phyloP scores from a whole-genome alignment of 2,888 invertebrate genomes.

The Lasioglossum zephyrum region DNA sequence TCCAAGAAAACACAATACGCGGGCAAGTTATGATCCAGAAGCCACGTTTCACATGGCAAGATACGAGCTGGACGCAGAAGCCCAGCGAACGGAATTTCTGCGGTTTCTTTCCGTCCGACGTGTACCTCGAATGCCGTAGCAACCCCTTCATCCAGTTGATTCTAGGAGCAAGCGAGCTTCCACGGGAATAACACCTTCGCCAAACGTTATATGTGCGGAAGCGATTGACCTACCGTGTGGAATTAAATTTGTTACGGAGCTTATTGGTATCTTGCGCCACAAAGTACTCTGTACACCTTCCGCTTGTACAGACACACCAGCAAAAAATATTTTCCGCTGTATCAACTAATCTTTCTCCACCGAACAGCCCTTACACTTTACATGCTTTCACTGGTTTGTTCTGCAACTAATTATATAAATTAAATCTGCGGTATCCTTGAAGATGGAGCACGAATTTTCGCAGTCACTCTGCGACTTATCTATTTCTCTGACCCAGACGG shows the following conservation, averaged over 20 bases:
- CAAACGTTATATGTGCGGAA: background rate
- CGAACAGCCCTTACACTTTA: background rate
- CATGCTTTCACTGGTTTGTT: background rate
- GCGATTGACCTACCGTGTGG: background rate
- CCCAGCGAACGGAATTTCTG: background rate
- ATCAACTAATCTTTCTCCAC: background rate
- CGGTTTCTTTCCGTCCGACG: background rate
- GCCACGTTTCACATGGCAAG: background rate
- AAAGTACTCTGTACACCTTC: background rate
- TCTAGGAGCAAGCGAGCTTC: background rate
- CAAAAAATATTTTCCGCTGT: background rate
- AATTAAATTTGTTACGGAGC: constrained; percentile 7
- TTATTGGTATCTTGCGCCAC: background rate
- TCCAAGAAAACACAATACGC: background rate
- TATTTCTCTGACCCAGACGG: too few relatives aligned
- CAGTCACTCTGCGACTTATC: too few relatives aligned
- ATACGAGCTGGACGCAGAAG: background rate
- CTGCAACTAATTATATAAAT: too few relatives aligned
- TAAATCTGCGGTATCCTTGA: too few relatives aligned
- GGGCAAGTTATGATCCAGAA: background rate
- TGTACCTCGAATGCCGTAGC: background rate
- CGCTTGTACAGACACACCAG: background rate
- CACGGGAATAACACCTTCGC: background rate
- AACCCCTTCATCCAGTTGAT: background rate
- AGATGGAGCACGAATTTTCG: too few relatives aligned